A percentile compares a stretch with the other conserved stretches of the same genome.
phyloP scores from a whole-genome alignment of 2,797 vertebrate species.

The Myotis myotis region DNA sequence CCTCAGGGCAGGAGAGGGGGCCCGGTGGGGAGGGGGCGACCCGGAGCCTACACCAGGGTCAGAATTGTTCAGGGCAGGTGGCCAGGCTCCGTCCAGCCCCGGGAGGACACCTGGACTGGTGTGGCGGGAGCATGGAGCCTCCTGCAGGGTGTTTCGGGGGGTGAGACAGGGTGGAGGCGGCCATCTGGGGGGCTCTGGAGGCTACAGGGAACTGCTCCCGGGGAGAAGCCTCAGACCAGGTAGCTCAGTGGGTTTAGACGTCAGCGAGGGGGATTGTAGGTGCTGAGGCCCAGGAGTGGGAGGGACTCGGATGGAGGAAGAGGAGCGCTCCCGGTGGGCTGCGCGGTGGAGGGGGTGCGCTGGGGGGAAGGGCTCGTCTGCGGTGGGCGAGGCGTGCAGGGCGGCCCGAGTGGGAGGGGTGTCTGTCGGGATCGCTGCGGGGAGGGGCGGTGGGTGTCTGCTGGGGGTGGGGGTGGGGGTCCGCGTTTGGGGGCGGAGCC shows the following conservation, averaged over 20 bases:
- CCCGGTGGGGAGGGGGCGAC: neutral
- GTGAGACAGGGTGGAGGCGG: neutral
- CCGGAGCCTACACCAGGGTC: neutral
- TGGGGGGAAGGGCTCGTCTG: neutral
- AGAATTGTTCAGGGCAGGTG: neutral
- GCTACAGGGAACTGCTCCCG: neutral
- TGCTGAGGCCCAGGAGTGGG: neutral
- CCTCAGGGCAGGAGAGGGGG: neutral
- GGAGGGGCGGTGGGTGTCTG: neutral
- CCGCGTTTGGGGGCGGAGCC: slow-evolving; percentile 47
- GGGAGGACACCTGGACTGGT: too few relatives aligned
- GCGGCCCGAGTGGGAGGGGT: neutral
- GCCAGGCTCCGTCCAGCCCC: neutral
- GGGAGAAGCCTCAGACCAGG: neutral
- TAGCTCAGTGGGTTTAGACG: neutral
- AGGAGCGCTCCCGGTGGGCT: neutral
- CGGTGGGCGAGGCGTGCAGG: neutral
- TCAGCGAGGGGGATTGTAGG: neutral
- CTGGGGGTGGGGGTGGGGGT: neutral
- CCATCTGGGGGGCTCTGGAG: neutral
- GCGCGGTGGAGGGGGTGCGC: neutral
- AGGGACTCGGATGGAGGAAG: neutral
- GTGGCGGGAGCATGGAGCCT: neutral
- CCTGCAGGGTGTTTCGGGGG: neutral
- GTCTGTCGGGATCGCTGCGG: neutral